phyloP scores from a whole-genome alignment of 2,113 vertebrate species.

The Myrmecobius fasciatus region DNA sequence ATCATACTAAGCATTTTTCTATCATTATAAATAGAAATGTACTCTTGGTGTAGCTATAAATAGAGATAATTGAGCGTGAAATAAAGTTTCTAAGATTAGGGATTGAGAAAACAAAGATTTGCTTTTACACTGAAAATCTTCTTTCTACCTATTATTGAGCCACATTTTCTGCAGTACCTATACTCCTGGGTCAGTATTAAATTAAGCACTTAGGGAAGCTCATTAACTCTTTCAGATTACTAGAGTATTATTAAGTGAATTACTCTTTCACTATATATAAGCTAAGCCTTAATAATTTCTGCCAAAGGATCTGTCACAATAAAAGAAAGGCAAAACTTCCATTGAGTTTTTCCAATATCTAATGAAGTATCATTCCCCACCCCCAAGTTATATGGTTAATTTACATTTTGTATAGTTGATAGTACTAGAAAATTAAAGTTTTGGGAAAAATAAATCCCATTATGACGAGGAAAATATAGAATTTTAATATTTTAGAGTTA shows the following conservation, averaged over 20 bases:
- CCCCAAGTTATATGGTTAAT: neutral
- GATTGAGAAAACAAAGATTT: neutral
- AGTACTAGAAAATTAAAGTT: neutral
- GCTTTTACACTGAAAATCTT: neutral
- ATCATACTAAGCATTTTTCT: neutral
- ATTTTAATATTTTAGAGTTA: neutral
- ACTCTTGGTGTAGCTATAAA: neutral
- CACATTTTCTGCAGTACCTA: neutral
- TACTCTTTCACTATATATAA: neutral
- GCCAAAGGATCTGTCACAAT: neutral
- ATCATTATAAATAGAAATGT: slow-evolving; percentile 4
- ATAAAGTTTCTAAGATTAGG: slow-evolving; percentile 2
- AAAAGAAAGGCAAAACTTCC: neutral
- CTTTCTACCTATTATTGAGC: neutral
- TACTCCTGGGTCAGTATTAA: neutral
- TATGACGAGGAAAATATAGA: neutral
- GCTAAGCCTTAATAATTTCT: neutral
- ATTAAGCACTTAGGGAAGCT: neutral
- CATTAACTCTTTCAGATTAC: neutral
- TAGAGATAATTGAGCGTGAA: neutral
- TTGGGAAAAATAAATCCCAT: neutral
- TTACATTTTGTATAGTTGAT: neutral
- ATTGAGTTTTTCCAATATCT: neutral
- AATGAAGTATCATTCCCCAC: neutral
- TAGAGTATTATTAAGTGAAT: neutral